Evolutionary conservation across 2,888 invertebrate species (phyloP).

Genomic region (Amiota mariae): DNA sequence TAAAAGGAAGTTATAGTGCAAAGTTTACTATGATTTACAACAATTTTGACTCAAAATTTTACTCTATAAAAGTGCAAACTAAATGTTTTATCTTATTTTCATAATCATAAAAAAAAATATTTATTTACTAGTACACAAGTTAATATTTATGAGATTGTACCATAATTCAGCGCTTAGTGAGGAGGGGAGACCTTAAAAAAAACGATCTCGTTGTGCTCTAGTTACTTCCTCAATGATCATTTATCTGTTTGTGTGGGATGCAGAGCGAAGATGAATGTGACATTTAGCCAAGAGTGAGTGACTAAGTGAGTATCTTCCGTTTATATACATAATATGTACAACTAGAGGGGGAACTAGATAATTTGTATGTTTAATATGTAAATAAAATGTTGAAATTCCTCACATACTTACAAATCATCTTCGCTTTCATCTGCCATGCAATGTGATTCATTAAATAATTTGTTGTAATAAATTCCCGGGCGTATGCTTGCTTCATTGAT

Average conservation of each 20-base stretch:
- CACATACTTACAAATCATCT: neutral
- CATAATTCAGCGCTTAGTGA: neutral
- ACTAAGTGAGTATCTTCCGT: too few relatives aligned
- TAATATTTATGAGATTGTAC: too few relatives aligned
- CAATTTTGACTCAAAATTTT: too few relatives aligned
- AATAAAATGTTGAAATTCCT: conserved; percentile 17
- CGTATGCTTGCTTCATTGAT: conserved; percentile 13
- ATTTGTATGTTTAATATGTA: conserved; percentile 19
- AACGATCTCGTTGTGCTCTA: conserved; percentile 31
- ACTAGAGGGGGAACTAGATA: neutral
- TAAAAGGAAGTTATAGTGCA: neutral
- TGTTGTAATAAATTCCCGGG: conserved; percentile 19
- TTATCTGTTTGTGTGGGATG: conserved; percentile 10
- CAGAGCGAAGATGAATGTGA: neutral
- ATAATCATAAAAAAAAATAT: too few relatives aligned
- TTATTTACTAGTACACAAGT: too few relatives aligned
- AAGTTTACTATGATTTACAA: too few relatives aligned
- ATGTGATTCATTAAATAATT: conserved; percentile 11
- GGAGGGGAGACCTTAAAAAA: neutral
- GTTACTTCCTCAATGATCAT: conserved; percentile 33
- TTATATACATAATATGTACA: neutral
- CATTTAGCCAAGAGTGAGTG: too few relatives aligned
- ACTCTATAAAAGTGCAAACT: too few relatives aligned
- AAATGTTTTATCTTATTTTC: too few relatives aligned
- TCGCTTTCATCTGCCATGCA: neutral